Percentiles rank a stretch among this genome's conserved stretches.
Conservation (phyloP, 64 coral and sea anemone genomes). For the Montipora cactus region DNA sequence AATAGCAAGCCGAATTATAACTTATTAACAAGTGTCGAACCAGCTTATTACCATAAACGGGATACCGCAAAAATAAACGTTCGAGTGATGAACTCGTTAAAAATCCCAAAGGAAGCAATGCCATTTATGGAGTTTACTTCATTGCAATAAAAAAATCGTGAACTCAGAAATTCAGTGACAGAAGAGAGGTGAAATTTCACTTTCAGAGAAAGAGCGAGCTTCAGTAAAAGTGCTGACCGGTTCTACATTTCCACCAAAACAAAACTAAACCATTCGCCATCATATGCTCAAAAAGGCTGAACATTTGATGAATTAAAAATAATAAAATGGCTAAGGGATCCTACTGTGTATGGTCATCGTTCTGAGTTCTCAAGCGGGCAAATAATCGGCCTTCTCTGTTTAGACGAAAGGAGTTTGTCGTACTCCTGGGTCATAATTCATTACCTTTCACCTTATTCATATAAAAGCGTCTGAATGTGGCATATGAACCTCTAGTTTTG, state of each 20-base stretch:
- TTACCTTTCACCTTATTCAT: slow-evolving; percentile 25
- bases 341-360: no score
- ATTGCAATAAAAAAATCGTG: neutral
- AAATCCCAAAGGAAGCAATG: neutral
- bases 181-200: neutral
- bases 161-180: neutral
- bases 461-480: no score
- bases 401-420: no score
- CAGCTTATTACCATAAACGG: slow-evolving; percentile 36
- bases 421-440: no score
- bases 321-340: no score
- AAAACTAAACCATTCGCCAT: neutral
- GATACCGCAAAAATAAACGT: slow-evolving; percentile 18
- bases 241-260: slow-evolving; percentile 12
- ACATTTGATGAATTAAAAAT: no score
- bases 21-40: slow-evolving; percentile 60
- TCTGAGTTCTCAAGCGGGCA: neutral
- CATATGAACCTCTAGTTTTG: no score
- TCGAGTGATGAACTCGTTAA: no score
- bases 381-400: no score
- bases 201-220: neutral
- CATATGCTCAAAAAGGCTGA: no score
- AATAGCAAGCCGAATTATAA: slow-evolving; percentile 30
- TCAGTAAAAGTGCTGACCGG: neutral
- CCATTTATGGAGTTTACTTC: no score